phyloP scores from a whole-genome alignment of 2,888 invertebrate genomes.

The Eristalis arbustorum region DNA sequence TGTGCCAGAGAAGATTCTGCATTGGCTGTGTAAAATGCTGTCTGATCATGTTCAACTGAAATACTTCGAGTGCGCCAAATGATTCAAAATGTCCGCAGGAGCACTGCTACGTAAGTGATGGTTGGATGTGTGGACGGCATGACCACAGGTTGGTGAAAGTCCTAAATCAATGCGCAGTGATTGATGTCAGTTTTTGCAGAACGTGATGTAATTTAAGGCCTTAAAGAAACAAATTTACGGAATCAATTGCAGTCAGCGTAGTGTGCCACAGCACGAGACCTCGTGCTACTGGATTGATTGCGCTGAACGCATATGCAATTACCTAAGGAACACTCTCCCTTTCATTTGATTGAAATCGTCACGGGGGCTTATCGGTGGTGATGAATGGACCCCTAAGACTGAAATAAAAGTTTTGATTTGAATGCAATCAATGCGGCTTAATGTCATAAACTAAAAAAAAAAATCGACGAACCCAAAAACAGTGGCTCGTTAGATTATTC shows the following conservation, averaged over 20 bases:
- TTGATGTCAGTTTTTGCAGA: conserved; percentile 19
- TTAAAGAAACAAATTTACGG: conserved; percentile 16
- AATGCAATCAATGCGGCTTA: neutral
- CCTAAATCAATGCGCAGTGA: conserved; percentile 17
- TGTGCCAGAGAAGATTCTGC: neutral
- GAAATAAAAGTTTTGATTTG: neutral
- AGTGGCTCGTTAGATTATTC: neutral
- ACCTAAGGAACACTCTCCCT: neutral
- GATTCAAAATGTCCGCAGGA: conserved; percentile 27
- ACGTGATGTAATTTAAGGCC: conserved; percentile 41
- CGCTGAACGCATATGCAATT: neutral
- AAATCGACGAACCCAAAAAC: neutral
- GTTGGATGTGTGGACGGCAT: conserved; percentile 15
- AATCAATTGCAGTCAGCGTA: conserved; percentile 35
- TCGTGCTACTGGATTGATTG: too few relatives aligned
- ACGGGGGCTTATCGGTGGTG: neutral
- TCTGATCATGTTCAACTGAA: neutral
- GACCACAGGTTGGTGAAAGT: conserved; percentile 28
- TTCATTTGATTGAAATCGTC: neutral
- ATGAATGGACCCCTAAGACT: neutral
- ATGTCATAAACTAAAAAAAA: neutral
- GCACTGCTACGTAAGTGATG: conserved; percentile 12
- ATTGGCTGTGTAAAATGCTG: neutral
- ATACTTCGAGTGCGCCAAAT: conserved; percentile 13
- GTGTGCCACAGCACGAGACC: neutral